Evolutionary conservation across 2,888 invertebrate species (phyloP), one percentile per base, ranked within the genome.

Genomic region (Pammene aurita): DNA sequence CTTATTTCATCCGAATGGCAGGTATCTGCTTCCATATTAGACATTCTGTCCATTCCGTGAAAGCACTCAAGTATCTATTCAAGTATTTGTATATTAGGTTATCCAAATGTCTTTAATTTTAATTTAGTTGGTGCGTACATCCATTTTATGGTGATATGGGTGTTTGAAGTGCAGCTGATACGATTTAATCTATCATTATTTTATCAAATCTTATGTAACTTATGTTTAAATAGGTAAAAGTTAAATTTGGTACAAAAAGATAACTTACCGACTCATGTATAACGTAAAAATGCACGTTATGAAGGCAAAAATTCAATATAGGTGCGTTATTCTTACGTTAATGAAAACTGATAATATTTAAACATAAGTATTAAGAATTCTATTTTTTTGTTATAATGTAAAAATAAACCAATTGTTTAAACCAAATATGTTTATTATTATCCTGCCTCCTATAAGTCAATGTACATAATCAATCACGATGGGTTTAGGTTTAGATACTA

Each of bases 341-440:
- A 64, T 57, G 63, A 58, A 26, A 68, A 63, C 68, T 68, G 67
- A 62, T 68, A 38, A 69, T 64, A 60, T 69, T 64, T 69, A 60
- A 64, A 69, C 69, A 69, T 58, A 64, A 54, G 64, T 65, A 46
- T 52, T 54, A 44, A 65, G 16, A 69, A 65, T 48, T 60, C 44
- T 46, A 60, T 48, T 54, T 69, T 68, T 65, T 69, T 69, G 65
- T 69, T 65, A 69, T 64, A 69, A 66, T 66, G 58, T 71, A 57
- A 66, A 74, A 88, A 87, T 88, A 88, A 88, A 89, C 82, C 78
- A 84, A 84, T 87, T 88, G 84, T 86, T 87, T 85, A 84, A 85
- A 86, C 82, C 73, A 71, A 41, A 52, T 9, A 26, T 16, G 41
- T 52, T 41, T 52, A 62, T 62, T 62, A 62, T 61, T 61, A 13